Evolutionary conservation across 2,888 invertebrate species (phyloP).

Genomic region (Laspeyria flexula): DNA sequence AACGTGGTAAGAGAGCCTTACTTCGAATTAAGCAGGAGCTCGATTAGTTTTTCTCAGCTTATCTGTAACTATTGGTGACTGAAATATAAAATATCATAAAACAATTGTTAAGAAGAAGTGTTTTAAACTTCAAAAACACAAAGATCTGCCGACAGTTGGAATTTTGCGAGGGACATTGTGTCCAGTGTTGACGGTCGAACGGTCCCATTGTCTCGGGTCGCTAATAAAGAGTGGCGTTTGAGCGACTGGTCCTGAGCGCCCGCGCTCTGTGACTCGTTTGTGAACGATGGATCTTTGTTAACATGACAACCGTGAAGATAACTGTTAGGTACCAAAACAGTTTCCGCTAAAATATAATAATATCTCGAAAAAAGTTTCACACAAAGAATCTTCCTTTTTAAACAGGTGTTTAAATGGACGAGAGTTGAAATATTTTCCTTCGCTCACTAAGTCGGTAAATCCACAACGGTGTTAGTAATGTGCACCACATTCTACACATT

Average conservation of each 20-base stretch:
- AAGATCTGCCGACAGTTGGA: too few relatives aligned
- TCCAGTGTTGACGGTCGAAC: constrained; percentile 26
- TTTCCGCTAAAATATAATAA: too few relatives aligned
- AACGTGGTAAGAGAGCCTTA: too few relatives aligned
- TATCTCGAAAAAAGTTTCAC: too few relatives aligned
- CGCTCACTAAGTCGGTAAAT: neutral
- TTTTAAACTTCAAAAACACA: too few relatives aligned
- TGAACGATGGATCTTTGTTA: constrained; percentile 13
- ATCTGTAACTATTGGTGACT: too few relatives aligned
- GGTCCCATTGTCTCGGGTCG: constrained; percentile 31
- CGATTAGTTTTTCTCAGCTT: too few relatives aligned
- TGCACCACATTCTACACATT: neutral
- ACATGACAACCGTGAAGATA: constrained; percentile 17
- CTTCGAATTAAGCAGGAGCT: too few relatives aligned
- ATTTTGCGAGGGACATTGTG: neutral
- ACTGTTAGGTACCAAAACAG: constrained; percentile 5
- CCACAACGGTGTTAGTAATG: constrained; percentile 1
- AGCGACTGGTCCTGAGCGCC: constrained; percentile 9
- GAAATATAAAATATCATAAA: too few relatives aligned
- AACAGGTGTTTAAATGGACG: neutral
- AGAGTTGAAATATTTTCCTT: neutral
- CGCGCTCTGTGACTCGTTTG: neutral
- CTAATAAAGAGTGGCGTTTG: constrained; percentile 40
- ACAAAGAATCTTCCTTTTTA: too few relatives aligned
- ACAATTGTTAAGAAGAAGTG: too few relatives aligned